phyloP scores from a whole-genome alignment of 2,888 invertebrate genomes.

The Liodrosophila aerea region DNA sequence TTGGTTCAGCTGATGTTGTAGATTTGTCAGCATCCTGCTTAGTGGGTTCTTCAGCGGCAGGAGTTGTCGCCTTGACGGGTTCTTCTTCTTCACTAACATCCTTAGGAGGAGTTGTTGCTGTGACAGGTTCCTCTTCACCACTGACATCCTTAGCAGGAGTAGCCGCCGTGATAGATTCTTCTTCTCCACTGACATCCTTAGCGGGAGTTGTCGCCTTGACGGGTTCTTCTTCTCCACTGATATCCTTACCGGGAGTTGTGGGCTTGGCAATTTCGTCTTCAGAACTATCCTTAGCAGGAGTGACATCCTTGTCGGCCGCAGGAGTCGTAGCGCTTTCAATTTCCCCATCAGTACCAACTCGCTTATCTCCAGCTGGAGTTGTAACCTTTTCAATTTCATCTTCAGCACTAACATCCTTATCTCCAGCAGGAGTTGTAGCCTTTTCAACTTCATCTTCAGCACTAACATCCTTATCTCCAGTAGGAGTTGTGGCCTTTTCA shows the following conservation, averaged over 20 bases:
- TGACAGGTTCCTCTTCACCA: conserved; percentile 11
- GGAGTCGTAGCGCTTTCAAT: conserved; percentile 4
- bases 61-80: conserved; percentile 8
- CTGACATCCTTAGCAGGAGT: conserved; percentile 19
- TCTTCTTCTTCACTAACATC: conserved; percentile 13
- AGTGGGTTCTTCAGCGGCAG: conserved; percentile 10
- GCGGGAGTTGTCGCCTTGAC: conserved; percentile 13
- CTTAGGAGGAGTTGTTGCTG: conserved; percentile 18
- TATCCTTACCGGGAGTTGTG: conserved; percentile 16
- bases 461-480: neutral
- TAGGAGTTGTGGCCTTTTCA: conserved; percentile 1
- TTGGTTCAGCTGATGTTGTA: neutral
- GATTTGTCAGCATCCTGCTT: conserved; percentile 9
- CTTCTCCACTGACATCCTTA: no score
- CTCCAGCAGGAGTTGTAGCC: conserved; percentile 9
- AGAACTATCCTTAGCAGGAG: neutral
- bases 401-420: no score
- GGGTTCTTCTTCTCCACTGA: conserved; percentile 8
- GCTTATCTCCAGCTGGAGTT: no score
- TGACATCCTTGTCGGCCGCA: neutral
- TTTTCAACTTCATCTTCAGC: conserved; percentile 10
- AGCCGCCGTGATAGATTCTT: conserved; percentile 29
- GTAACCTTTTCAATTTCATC: conserved; percentile 16
- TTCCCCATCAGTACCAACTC: conserved; percentile 3
- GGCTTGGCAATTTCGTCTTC: conserved; percentile 31